Evolutionary conservation across 2,888 invertebrate species (phyloP).

Genomic region (Drosophila stalkeri): DNA sequence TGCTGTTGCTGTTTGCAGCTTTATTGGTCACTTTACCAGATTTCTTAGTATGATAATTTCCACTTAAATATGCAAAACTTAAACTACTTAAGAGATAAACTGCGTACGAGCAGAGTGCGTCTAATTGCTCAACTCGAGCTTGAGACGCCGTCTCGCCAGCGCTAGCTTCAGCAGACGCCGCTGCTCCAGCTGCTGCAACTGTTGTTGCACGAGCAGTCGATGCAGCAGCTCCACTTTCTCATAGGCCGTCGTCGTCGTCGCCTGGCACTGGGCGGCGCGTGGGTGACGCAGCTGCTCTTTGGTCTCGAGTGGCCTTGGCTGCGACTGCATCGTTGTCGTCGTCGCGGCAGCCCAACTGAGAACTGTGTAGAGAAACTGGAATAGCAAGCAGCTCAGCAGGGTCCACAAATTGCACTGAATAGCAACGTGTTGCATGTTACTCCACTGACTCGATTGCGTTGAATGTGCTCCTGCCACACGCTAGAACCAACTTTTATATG

Average conservation of each 20-base stretch:
- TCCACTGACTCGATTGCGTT: not conserved
- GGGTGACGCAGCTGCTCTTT: constrained; percentile 12
- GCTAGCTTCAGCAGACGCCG: constrained; percentile 55
- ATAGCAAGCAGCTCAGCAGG: constrained; percentile 25
- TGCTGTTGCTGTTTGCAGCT: constrained; percentile 9
- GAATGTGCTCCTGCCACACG: constrained; percentile 18
- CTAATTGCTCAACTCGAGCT: constrained; percentile 40
- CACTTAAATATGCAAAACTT: constrained; percentile 57
- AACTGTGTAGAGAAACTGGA: constrained; percentile 27
- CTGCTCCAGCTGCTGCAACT: constrained; percentile 55
- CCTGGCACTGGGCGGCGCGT: constrained; percentile 11
- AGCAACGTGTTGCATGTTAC: constrained; percentile 38
- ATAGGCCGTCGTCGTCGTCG: constrained; percentile 15
- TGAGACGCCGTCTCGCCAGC: constrained; percentile 19
- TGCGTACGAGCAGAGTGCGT: constrained; percentile 8
- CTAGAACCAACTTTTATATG: constrained; percentile 25
- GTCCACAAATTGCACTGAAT: constrained; percentile 22
- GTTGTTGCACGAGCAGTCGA: constrained; percentile 60
- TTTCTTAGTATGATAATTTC: constrained; percentile 42
- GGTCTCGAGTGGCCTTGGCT: not conserved
- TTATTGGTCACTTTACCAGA: constrained; percentile 34
- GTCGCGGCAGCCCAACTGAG: not conserved
- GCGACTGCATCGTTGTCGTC: constrained; percentile 6
- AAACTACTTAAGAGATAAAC: constrained; percentile 29
- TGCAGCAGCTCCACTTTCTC: constrained; percentile 63